Evolutionary conservation across 2,113 vertebrate species (phyloP), one percentile per base, ranked within the genome.

Genomic region (Rhipidura dahli): DNA sequence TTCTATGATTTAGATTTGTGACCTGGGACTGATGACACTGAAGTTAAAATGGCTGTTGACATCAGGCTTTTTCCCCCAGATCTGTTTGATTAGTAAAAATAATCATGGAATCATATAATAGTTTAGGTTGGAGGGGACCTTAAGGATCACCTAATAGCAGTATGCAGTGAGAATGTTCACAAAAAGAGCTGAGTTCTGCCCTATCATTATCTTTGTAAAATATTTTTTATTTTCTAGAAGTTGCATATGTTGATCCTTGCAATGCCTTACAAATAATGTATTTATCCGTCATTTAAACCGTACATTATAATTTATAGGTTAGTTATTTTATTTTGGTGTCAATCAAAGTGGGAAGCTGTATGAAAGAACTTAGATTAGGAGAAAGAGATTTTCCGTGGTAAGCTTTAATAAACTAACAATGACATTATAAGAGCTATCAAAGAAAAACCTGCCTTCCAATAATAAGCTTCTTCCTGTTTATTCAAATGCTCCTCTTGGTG

Each of bases 241-340:
- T 37, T 50, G 18, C 39, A 1, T 54, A 35, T 21, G 71, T 69
- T 81, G 72, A 83, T 90, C 31, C 79, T 90, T 86, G 75, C 39
- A 70, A 51, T 61, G 75, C 53, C 44, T 85, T 66, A 35, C 84
- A 93, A 91, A 88, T 81, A 92, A 75, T 23, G 60, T 51, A 57
- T 66, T 93, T 88, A 77, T 73, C 81, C 56, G 49, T 44, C 82
- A 49, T 54, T 93, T 90, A 90, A 90, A 81, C 60, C 10, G n/a
- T 17, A 50, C 64, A 10, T 83, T 89, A 90, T 90, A 95, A 96
- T 95, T 96, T 94, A 90, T 88, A 90, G 83, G 78, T 78, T 92
- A 66, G 87, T 72, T 94, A 75, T 78, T 93, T 94, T 96, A 80
- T 96, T 94, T 96, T 93, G 60, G 14, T 92, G 88, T 60, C 94